Evolutionary conservation across 2,113 vertebrate species (phyloP), one percentile per base, ranked within the genome.

Genomic region (Oreocharis arfaki): DNA sequence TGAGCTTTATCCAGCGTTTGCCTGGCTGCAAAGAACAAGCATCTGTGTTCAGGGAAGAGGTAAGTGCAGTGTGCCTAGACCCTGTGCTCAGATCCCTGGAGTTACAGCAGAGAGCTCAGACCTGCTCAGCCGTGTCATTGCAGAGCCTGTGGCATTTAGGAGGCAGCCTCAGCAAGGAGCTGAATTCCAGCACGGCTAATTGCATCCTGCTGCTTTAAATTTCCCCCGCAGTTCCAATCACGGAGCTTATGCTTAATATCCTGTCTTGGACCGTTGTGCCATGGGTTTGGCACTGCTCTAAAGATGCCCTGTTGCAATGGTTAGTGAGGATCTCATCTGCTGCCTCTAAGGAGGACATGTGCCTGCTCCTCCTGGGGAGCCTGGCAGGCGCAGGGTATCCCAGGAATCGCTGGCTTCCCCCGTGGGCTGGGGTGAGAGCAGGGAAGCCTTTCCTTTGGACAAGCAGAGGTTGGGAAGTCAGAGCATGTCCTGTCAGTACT

Each of bases 11-110:
- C 39, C 98, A 98, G 96, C 98, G 98, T 56, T 95, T 99, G 3
- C 99, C 99, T 24, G 99, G 99, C 22, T 99, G 99, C 96, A 99
- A 98, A 94, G 99, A 99, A 41, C 98, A 99, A 49, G 98, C 98
- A 1, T 95, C 98, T 22, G 98, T 98, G 16, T 99, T 99, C 98
- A 98, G 98, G 96, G 99, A 98, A 24, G 99, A 99, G 98, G 99
- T 99, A 96, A 98, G 97, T 57, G 3, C 8, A 20, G 17, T 12
- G 64, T 60, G 47, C 50, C 55, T 42, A 19, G 23, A 2, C 8
- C 41, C 56, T 32, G 39, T 59, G 77, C 61, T 67, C 46, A 39
- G 28, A 47, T n/a, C 49, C 39, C 35, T 49, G 71, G 41, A 57
- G 13, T 35, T 21, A 3, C 0, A 3, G 57, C 79, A 41, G 82